phyloP scores from a whole-genome alignment of 2,888 invertebrate genomes.

The Macaria notata region DNA sequence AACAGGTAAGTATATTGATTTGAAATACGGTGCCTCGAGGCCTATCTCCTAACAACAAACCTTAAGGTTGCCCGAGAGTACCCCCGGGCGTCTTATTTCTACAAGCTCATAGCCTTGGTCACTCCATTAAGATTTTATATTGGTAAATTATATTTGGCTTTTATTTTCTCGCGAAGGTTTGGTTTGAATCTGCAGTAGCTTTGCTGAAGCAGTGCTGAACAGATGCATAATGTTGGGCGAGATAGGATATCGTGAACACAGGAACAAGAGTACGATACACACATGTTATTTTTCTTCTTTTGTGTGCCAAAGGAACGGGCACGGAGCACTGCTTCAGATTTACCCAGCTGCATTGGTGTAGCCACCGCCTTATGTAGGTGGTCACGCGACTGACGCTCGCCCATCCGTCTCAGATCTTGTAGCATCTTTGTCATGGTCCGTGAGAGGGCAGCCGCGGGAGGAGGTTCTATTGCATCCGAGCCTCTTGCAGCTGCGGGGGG shows the following conservation, averaged over 20 bases:
- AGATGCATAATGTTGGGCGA: too few relatives aligned
- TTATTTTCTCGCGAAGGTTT: constrained; percentile 28
- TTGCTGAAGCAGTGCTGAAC: neutral
- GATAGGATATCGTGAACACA: too few relatives aligned
- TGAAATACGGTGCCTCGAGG: constrained; percentile 26
- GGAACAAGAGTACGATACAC: neutral
- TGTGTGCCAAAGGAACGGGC: neutral
- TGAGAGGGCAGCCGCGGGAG: constrained; percentile 14
- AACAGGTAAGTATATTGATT: constrained; percentile 32
- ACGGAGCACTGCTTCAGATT: neutral
- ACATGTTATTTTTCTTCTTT: neutral
- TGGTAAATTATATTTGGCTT: constrained; percentile 61
- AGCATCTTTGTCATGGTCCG: constrained; percentile 28
- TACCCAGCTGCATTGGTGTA: neutral
- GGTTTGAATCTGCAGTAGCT: neutral
- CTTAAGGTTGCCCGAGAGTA: constrained; percentile 20
- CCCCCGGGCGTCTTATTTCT: constrained; percentile 42
- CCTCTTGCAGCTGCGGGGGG: constrained; percentile 88
- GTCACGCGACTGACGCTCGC: constrained; percentile 9
- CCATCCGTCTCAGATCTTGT: constrained; percentile 25
- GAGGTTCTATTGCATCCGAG: constrained; percentile 85
- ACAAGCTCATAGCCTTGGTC: constrained; percentile 80
- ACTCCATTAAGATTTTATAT: constrained; percentile 59
- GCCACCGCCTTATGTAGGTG: constrained; percentile 18
- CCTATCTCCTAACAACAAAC: constrained; percentile 18